Base-by-base conservation (phyloP, 2,888 invertebrate genomes). In the Trachelus stipa region DNA sequence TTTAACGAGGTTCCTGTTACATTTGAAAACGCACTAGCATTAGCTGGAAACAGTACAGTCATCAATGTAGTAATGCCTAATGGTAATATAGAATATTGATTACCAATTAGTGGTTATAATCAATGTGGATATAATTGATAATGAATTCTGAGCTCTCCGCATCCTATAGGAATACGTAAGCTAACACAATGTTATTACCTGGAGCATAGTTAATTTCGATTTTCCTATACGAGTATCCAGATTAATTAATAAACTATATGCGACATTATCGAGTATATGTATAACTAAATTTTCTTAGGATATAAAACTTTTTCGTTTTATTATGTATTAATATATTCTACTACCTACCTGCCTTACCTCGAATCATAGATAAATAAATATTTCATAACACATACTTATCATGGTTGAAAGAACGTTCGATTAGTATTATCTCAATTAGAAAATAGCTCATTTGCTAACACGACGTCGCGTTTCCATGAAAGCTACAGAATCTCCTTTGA, bases 41-140 rank as follows among this genome's bases (percentile, higher is more conserved):
- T 71, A 71, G 9, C 34, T 30, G 71, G 71, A 23, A 34, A 31
- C 12, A 34, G 11, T 71, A 15, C 71, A 71, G 71, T 71, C 23
- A 34, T 74, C 74, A 74, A 75, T 77, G 75, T 37, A 40, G 30
- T 69, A 56, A 34, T 33, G 69, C 74, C 77, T 77, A 56, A 33
- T 71, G 75, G 75, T 40, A 37, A 75, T 79, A 71, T 80, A 76
- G 84, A 86, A 86, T 85, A 86, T 86, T 84, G 87, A 86, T 86
- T 86, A 86, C 80, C 84, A 86, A 86, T 86, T 86, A 86, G 83
- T 79, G 81, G 81, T 80, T 81, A 84, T 85, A 84, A 85, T 85
- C 82, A 83, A 79, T 79, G 75, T 73, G 79, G 82, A 83, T 82
- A 80, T 83, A 85, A 85, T 84, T 84, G 84, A 85, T 85, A 84